Base-by-base conservation (phyloP, 2,797 vertebrate genomes). In the Sus cebifrons region DNA sequence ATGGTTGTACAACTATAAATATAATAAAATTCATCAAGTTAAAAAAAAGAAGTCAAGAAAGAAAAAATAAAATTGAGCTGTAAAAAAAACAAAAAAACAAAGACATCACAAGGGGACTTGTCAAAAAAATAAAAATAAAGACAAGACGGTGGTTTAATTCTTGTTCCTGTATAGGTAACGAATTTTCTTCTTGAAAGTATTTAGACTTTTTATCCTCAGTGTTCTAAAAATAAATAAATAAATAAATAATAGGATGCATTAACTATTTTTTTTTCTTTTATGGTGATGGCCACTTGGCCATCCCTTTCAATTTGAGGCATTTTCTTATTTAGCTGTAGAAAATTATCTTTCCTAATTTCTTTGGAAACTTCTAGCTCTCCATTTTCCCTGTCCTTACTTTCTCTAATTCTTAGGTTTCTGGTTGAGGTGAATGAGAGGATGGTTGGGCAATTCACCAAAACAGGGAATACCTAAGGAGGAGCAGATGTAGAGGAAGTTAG, bases 291-390 rank as follows among this genome's bases (percentile, higher is more conserved):
- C 49, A 2, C 18, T 58, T 49, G 14, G 25, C 56, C 90, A 16
- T 62, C 49, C 65, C 58, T 93, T 93, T 88, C 15, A 13, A 65
- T 65, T 23, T 58, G 64, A 96, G 25, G 18, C 18, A 71, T 86
- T 71, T 88, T 87, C 40, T 85, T 88, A 60, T 71, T 82, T n/a
- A 78, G n/a, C 79, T 89, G 64, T 54, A 86, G 62, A 86, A 94
- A 77, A 77, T 56, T 36, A n/a, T 73, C 40, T 78, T 44, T 58
- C 60, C 21, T 32, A 89, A 89, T 74, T 89, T 89, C 11, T 64
- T 96, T 68, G 70, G 67, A 75, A 65, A 70, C 6, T 65, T 77
- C 40, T 44, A 68, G 20, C 29, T 74, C 21, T 82, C 70, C 32
- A 64, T 86, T 81, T 84, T 71, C 14, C 77, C 36, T 54, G 65